A percentile compares a stretch with the other conserved stretches of the same genome.
phyloP scores from a whole-genome alignment of 2,113 vertebrate genomes.

The Crocuta crocuta region DNA sequence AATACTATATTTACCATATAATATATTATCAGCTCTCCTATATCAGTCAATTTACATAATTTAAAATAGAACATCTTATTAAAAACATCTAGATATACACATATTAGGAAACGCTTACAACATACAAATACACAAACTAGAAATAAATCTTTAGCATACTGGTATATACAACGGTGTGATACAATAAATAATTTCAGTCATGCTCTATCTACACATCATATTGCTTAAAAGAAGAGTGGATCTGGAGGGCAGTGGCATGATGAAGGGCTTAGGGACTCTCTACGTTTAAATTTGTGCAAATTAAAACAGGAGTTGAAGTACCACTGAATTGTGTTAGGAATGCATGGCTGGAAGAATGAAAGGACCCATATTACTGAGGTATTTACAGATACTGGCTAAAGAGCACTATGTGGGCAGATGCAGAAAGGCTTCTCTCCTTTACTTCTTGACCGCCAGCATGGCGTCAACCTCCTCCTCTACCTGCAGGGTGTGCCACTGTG shows the following conservation, averaged over 20 bases:
- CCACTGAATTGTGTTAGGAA: conserved; percentile 87
- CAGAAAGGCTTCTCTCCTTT: conserved; percentile 91
- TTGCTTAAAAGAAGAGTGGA: conserved; percentile 99
- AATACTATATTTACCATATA: conserved; percentile 96
- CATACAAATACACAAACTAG: conserved; percentile 99
- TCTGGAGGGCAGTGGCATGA: conserved; percentile 87
- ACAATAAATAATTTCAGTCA: conserved; percentile 98
- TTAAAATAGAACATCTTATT: conserved; percentile 99
- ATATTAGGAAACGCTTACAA: conserved; percentile 99
- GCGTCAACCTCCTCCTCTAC: conserved; percentile 97
- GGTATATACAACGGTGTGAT: conserved; percentile 98
- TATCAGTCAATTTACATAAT: conserved; percentile 99
- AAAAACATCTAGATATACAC: conserved; percentile 99
- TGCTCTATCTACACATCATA: conserved; percentile 99
- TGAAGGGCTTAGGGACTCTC: conserved; percentile 85
- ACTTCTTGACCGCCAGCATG: conserved; percentile 98
- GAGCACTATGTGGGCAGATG: conserved; percentile 95
- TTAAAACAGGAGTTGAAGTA: conserved; percentile 88
- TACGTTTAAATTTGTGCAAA: conserved; percentile 91
- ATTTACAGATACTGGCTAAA: conserved; percentile 99
- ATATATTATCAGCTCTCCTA: conserved; percentile 99
- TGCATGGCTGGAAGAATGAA: conserved; percentile 91
- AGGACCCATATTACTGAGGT: conserved; percentile 99
- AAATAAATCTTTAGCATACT: conserved; percentile 98
- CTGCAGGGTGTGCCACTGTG: conserved; percentile 98